Conservation (phyloP, 2,797 vertebrate species). For the Gobio occitaniae region DNA sequence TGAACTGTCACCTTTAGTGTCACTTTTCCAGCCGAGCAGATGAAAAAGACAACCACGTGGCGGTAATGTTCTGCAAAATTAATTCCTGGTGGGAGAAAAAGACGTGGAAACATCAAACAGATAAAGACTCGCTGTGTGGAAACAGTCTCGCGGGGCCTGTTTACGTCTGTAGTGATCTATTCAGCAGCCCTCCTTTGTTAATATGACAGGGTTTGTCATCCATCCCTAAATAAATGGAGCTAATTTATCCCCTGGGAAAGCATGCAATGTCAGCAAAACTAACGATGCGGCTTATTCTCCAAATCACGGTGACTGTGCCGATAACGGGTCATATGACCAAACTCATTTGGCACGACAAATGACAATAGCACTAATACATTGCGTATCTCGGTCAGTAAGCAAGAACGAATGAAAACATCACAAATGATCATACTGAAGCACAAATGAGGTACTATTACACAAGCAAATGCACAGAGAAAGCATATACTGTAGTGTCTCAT, state of each 20-base stretch:
- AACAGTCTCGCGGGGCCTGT: slow-evolving; percentile 59
- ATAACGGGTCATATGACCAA: slow-evolving; percentile 17
- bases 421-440: neutral
- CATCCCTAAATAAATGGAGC: slow-evolving; percentile 39
- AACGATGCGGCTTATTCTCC: slow-evolving; percentile 8
- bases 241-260: slow-evolving; percentile 40
- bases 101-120: slow-evolving; percentile 74
- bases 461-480: neutral
- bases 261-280: slow-evolving; percentile 28
- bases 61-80: slow-evolving; percentile 82
- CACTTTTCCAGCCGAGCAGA: slow-evolving; percentile 87
- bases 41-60: slow-evolving; percentile 86
- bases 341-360: slow-evolving; percentile 16
- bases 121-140: slow-evolving; percentile 67
- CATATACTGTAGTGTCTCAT: too few relatives aligned
- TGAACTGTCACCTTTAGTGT: slow-evolving; percentile 96
- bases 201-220: slow-evolving; percentile 43
- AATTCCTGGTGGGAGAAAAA: slow-evolving; percentile 72
- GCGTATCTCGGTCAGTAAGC: neutral
- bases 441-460: neutral
- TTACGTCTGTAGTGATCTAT: slow-evolving; percentile 45
- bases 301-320: slow-evolving; percentile 13
- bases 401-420: slow-evolving; percentile 20
- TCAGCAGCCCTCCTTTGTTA: slow-evolving; percentile 49
- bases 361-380: neutral